phyloP scores from a whole-genome alignment of 2,113 vertebrate genomes.

The Strix aluco region DNA sequence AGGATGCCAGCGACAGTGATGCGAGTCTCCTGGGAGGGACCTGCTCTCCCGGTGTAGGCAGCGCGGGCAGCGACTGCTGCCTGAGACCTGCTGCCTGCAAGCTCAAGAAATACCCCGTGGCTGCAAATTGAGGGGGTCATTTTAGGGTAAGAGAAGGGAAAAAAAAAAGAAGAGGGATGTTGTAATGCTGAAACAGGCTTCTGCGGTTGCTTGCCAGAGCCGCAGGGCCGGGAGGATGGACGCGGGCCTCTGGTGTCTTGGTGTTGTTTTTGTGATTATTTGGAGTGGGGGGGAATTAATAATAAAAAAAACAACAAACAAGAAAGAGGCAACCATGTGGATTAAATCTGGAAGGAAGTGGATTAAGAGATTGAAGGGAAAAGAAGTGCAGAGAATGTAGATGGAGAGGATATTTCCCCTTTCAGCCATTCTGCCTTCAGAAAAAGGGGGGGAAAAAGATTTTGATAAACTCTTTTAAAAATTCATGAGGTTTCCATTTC shows the following conservation, averaged over 20 bases:
- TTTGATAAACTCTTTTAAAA: constrained; percentile 61
- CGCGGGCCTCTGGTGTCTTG: not conserved
- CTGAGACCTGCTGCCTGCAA: not conserved
- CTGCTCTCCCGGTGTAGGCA: not conserved
- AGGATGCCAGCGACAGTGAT: not conserved
- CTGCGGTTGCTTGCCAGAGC: accelerated
- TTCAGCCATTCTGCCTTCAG: not conserved
- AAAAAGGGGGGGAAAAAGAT: not conserved
- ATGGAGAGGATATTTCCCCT: not conserved
- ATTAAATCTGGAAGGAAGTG: constrained; percentile 66
- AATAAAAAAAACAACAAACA: not conserved
- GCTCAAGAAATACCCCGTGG: accelerated
- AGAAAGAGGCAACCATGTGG: constrained; percentile 5
- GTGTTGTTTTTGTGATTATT: not conserved
- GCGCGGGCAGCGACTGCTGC: not conserved
- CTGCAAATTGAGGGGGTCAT: not conserved
- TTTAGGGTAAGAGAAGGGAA: not conserved
- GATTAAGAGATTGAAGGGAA: constrained; percentile 67
- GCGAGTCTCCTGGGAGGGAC: not conserved
- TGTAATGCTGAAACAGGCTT: not conserved
- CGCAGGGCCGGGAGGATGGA: accelerated
- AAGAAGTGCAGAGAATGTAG: constrained; percentile 35
- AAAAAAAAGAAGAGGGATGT: not conserved
- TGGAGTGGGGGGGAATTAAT: not conserved
- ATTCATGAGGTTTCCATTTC: constrained; percentile 41